phyloP scores from a whole-genome alignment of 2,113 vertebrate genomes.

The Marmota monax region DNA sequence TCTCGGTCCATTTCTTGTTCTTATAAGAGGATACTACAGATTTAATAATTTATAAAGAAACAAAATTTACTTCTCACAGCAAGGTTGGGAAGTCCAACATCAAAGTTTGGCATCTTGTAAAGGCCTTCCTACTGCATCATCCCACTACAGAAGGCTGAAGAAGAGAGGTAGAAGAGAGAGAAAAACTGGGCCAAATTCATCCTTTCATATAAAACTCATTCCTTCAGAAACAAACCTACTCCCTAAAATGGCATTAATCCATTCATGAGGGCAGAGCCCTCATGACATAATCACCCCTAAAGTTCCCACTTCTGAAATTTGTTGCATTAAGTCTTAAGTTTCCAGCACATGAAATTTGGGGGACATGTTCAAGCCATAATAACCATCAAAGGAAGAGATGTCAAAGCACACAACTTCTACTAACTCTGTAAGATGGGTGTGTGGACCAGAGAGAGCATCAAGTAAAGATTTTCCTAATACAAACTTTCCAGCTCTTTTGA shows the following conservation, averaged over 20 bases:
- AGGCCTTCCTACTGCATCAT: background rate
- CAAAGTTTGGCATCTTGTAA: background rate
- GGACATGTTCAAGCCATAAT: background rate
- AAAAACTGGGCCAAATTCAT: too few species aligned
- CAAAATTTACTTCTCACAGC: background rate
- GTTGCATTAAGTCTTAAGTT: background rate
- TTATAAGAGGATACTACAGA: background rate
- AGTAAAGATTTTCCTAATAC: background rate
- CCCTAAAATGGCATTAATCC: background rate
- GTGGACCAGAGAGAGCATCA: background rate
- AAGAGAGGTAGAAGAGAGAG: too few species aligned
- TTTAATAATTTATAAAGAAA: background rate
- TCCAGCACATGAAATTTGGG: background rate
- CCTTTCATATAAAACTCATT: background rate
- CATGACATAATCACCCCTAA: background rate
- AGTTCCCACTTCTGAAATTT: background rate
- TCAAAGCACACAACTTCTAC: background rate
- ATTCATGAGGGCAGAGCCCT: background rate
- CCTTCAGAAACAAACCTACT: background rate
- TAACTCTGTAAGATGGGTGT: background rate
- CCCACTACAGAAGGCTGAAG: background rate
- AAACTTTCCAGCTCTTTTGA: background rate
- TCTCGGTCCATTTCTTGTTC: background rate
- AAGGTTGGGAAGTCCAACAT: background rate
- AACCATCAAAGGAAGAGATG: constrained; percentile 2